phyloP scores from a whole-genome alignment of 2,888 invertebrate genomes.

The Thymelicus acteon region DNA sequence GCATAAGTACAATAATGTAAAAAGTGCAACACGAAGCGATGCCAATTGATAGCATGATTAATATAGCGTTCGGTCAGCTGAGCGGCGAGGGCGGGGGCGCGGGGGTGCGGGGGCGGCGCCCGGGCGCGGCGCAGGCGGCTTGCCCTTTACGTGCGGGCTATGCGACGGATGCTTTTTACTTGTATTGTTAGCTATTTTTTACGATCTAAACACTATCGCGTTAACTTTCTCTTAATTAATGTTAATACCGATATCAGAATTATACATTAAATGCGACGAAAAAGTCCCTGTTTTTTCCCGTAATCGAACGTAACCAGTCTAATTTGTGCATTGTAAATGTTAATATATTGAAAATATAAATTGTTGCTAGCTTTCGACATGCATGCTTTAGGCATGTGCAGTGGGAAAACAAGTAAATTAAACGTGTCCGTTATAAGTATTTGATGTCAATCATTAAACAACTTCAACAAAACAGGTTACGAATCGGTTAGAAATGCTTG shows the following conservation, averaged over 20 bases:
- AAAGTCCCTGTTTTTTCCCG: conserved; percentile 19
- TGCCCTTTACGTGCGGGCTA: conserved; percentile 70
- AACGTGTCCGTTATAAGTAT: too few relatives aligned
- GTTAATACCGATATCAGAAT: conserved; percentile 43
- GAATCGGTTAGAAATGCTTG: too few relatives aligned
- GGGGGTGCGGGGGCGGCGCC: neutral
- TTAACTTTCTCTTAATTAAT: conserved; percentile 73
- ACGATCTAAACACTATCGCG: conserved; percentile 53
- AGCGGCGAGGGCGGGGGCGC: neutral
- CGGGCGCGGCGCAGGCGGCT: conserved; percentile 7
- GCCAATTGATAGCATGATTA: conserved; percentile 28
- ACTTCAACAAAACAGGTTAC: too few relatives aligned
- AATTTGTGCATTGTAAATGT: conserved; percentile 5
- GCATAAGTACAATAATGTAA: conserved; percentile 11
- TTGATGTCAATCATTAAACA: too few relatives aligned
- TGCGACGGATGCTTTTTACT: conserved; percentile 47
- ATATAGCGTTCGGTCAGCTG: conserved; percentile 6
- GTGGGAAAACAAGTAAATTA: too few relatives aligned
- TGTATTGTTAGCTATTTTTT: conserved; percentile 49
- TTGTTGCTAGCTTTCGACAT: neutral
- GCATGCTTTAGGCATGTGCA: too few relatives aligned
- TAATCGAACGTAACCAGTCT: conserved; percentile 13
- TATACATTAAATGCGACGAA: conserved; percentile 28
- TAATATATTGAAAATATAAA: conserved; percentile 1
- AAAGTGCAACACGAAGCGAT: conserved; percentile 25